Evolutionary conservation across 2,888 invertebrate genomes (phyloP), one percentile per base, ranked within the genome.

Genomic region (Molorchus minor): DNA sequence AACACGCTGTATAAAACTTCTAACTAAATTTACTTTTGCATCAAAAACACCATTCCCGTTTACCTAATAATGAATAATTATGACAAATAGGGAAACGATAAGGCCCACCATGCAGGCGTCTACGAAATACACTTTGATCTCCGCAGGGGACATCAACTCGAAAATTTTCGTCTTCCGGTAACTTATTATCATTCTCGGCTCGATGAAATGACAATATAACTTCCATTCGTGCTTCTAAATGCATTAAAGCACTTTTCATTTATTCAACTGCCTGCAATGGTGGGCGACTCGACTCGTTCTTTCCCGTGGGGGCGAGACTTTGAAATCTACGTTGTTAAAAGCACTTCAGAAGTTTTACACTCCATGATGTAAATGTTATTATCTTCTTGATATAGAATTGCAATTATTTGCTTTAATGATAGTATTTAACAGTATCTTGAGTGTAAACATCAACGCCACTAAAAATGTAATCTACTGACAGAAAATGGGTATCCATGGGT

Each of bases 101-200:
- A 40, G 35, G 30, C 45, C 25, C 35, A 10, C 12, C 30, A 16
- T 17, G 20, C 15, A 44, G 25, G 36, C 29, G 20, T 8, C 21
- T 25, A 29, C 16, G 38, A 49, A 49, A 38, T 38, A 49, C 19
- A 35, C 46, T 47, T 47, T 47, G 46, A 47, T 47, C 46, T 47
- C 46, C 12, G 35, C 33, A 13, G 46, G 46, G 17, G 45, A 25
- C 30, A 45, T 45, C 30, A 45, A 30, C 30, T 17, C 15, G 45
- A 13, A 33, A 49, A 38, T 38, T 33, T 38, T 47, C 36, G 15
- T 12, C 49, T 20, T 38, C 49, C 38, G 38, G 49, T 49, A 20
- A 47, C 46, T 47, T 47, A 46, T 46, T 46, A 47, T 47, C n/a
- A 47, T 47, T 47, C 47, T 47, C 33, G 17, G 10, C 47, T 47